Evolutionary conservation across 2,797 vertebrate species (phyloP).

Genomic region (Glyptemys insculpta): DNA sequence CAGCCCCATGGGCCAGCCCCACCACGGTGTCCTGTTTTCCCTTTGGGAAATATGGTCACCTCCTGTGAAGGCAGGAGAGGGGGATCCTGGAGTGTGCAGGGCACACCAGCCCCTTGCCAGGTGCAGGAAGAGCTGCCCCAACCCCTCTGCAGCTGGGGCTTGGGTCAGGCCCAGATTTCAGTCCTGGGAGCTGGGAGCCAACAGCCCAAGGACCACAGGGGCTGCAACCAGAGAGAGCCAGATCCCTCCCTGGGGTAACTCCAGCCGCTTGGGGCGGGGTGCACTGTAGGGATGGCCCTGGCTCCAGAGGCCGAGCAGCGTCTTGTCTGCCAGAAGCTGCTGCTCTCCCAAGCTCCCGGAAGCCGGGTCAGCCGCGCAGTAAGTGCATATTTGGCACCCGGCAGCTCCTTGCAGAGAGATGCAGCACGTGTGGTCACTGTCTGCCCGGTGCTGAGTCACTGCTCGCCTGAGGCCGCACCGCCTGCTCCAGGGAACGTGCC

Average conservation of each 20-base stretch:
- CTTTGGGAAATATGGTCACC: too few relatives aligned
- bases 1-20: too few relatives aligned
- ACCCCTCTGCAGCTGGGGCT: fast-evolving
- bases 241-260: neutral
- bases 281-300: neutral
- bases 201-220: neutral
- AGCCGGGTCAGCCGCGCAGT: fast-evolving
- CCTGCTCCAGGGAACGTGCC: neutral
- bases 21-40: too few relatives aligned
- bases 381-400: neutral
- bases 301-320: neutral
- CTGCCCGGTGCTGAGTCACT: conserved; percentile 18
- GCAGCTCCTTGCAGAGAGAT: neutral
- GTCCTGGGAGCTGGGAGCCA: neutral
- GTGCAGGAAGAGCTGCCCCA: fast-evolving
- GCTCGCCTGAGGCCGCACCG: fast-evolving
- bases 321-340: neutral
- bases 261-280: neutral
- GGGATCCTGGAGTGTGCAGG: neutral
- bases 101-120: too few relatives aligned
- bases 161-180: neutral
- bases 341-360: fast-evolving
- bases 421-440: fast-evolving
- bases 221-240: neutral
- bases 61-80: neutral